Evolutionary conservation across 2,888 invertebrate genomes (phyloP).

Genomic region (Volucella inanis): DNA sequence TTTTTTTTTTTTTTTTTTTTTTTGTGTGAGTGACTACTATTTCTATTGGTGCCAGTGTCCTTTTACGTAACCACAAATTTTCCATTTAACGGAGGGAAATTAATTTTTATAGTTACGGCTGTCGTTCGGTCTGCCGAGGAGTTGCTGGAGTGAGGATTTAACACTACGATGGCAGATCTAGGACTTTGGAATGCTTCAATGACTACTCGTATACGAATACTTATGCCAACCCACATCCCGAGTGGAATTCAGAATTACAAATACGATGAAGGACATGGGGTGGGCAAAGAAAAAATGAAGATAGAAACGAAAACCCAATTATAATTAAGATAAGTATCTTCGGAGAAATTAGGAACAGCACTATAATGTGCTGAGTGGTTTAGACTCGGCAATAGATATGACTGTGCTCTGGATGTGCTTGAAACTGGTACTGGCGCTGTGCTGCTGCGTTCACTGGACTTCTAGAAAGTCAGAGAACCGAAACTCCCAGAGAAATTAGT

Average conservation of each 20-base stretch:
- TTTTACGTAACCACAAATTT: constrained; percentile 72
- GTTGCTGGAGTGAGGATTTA: constrained; percentile 13
- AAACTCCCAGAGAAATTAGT: constrained; percentile 67
- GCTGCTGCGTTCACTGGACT: background rate
- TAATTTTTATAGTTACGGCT: constrained; percentile 74
- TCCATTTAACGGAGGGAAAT: constrained; percentile 73
- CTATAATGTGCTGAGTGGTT: constrained; percentile 75
- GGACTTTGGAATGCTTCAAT: constrained; percentile 23
- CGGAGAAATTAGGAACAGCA: constrained; percentile 73
- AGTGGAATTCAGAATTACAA: constrained; percentile 62
- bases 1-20: constrained; percentile 28
- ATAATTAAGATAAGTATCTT: constrained; percentile 75
- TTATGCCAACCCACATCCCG: background rate
- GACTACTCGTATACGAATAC: background rate
- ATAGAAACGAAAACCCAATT: constrained; percentile 73
- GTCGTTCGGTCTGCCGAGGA: constrained; percentile 24
- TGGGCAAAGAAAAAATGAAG: constrained; percentile 22
- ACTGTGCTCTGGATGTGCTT: constrained; percentile 46
- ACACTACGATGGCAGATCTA: constrained; percentile 53
- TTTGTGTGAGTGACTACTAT: constrained; percentile 56
- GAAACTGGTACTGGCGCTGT: background rate
- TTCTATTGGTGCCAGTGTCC: constrained; percentile 69
- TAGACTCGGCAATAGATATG: constrained; percentile 70
- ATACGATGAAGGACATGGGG: constrained; percentile 25
- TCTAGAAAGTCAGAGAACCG: background rate